phyloP scores from a whole-genome alignment of 2,888 invertebrate genomes.

The Mimumesa dahlbomi region DNA sequence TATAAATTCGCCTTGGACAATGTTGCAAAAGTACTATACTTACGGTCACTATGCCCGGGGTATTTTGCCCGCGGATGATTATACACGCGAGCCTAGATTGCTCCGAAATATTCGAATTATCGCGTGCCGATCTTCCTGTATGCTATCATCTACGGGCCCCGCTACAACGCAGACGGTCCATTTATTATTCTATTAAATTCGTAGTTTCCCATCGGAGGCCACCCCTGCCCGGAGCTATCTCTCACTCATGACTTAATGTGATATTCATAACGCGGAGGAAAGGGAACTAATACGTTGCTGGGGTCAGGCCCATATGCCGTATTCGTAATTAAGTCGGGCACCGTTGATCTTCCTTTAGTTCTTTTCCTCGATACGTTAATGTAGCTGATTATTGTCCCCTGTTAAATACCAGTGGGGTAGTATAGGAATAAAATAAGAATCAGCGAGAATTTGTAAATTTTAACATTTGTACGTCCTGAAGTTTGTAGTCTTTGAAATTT shows the following conservation, averaged over 20 bases:
- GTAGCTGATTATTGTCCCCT: too few relatives aligned
- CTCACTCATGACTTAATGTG: constrained; percentile 64
- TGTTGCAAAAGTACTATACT: constrained; percentile 4
- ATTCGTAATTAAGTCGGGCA: constrained; percentile 59
- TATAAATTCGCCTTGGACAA: constrained; percentile 2
- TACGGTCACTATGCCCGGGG: neutral
- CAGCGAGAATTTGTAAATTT: too few relatives aligned
- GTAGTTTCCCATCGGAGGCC: constrained; percentile 62
- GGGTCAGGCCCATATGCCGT: constrained; percentile 48
- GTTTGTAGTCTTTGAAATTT: too few relatives aligned
- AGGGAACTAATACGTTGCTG: constrained; percentile 50
- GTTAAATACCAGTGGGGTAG: too few relatives aligned
- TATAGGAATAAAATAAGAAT: too few relatives aligned
- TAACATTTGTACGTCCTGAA: too few relatives aligned
- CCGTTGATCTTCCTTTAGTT: constrained; percentile 35
- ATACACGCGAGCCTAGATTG: constrained; percentile 4
- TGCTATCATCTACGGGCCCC: constrained; percentile 13
- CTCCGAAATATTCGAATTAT: constrained; percentile 24
- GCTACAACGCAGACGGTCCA: constrained; percentile 52
- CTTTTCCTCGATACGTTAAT: constrained; percentile 6
- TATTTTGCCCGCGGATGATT: neutral
- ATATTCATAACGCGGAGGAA: constrained; percentile 61
- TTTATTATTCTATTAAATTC: constrained; percentile 77
- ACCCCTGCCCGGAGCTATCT: constrained; percentile 61
- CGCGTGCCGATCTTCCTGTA: constrained; percentile 12